A percentile compares a stretch with the other conserved stretches of the same genome.
phyloP scores from a whole-genome alignment of 1,140 invertebrate species.

The roundworm (Caenorhabditis elegans) region WBcel235 BX284605.5:12224001-12224500 shows the following conservation, averaged over 20 bases:
- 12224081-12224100: not conserved
- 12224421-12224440: constrained; percentile 40
- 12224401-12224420: constrained; percentile 36
- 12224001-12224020: constrained; percentile 1
- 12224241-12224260: not conserved
- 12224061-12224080: constrained; percentile 11
- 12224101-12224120: constrained; percentile 8
- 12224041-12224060: not conserved
- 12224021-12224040: not conserved
- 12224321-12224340: constrained; percentile 28
- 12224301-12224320: constrained; percentile 44
- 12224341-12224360: constrained; percentile 38
- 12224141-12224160: constrained; percentile 41
- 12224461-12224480: not conserved
- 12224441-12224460: constrained; percentile 22
- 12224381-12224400: constrained; percentile 40
- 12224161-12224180: constrained; percentile 42
- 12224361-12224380: constrained; percentile 32
- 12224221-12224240: not conserved
- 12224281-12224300: constrained; percentile 43
- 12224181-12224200: constrained; percentile 22
- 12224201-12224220: not conserved
- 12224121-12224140: constrained; percentile 35
- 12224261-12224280: constrained; percentile 37
- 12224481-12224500: too few species aligned